Percentiles rank a stretch among this genome's conserved stretches.
Conservation (phyloP, 1,140 invertebrate species). For the Ceratosolen fusciceps region DNA sequence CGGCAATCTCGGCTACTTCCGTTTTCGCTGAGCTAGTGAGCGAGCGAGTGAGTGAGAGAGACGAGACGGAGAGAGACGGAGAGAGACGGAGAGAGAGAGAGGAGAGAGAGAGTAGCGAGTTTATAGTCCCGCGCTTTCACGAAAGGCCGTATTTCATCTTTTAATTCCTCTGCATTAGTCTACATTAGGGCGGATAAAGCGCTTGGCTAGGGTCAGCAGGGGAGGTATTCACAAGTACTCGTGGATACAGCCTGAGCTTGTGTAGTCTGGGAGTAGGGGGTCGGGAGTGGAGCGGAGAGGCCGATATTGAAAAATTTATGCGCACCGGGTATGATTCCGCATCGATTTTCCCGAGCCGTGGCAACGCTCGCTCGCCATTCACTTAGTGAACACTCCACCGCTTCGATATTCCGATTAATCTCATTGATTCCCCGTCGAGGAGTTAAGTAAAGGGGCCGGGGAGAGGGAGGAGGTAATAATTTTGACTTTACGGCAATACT, state of each 20-base stretch:
- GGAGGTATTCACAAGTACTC: background rate
- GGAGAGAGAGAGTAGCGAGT: slow-evolving; percentile 7
- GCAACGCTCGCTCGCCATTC: slow-evolving; percentile 36
- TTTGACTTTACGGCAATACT: slow-evolving; percentile 29
- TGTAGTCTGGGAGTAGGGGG: background rate
- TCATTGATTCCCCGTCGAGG: slow-evolving; percentile 35
- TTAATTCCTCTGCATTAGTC: too few species aligned
- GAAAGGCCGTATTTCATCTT: too few species aligned
- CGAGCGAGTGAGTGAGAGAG: too few species aligned
- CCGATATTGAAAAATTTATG: slow-evolving; percentile 48
- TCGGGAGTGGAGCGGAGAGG: too few species aligned
- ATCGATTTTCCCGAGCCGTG: slow-evolving; percentile 7
- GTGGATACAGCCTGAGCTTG: slow-evolving; percentile 9
- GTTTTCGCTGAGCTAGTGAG: too few species aligned
- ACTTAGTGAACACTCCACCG: slow-evolving; percentile 29
- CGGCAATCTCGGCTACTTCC: too few species aligned
- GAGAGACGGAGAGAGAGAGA: background rate
- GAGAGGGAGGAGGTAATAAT: slow-evolving; percentile 7
- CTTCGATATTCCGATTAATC: slow-evolving; percentile 44
- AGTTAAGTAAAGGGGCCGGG: background rate
- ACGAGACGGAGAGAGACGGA: background rate
- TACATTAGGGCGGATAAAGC: too few species aligned
- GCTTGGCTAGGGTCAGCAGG: too few species aligned
- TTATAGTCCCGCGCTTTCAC: too few species aligned
- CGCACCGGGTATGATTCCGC: slow-evolving; percentile 39